Percentiles rank a stretch among this genome's conserved stretches.
phyloP scores from a whole-genome alignment of 2,888 invertebrate species.

The Coecobrya sp. region DNA sequence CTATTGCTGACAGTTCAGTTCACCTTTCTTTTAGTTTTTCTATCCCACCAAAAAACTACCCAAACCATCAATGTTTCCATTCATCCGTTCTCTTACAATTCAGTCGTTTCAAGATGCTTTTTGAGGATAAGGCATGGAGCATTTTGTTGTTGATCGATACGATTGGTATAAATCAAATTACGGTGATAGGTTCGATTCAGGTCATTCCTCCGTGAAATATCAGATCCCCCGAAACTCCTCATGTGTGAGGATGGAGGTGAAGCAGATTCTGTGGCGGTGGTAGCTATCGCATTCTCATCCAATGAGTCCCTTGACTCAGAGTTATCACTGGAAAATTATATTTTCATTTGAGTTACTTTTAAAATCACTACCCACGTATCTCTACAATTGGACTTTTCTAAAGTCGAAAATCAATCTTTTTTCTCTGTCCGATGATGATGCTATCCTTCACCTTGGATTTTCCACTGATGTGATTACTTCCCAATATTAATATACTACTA shows the following conservation, averaged over 20 bases:
- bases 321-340: conserved; percentile 89
- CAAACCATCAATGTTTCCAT: neutral
- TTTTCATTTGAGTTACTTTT: conserved; percentile 59
- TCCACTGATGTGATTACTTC: neutral
- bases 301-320: conserved; percentile 93
- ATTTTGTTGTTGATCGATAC: conserved; percentile 82
- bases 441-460: conserved; percentile 73
- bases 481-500: conserved; percentile 37
- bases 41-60: neutral
- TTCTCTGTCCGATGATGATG: neutral
- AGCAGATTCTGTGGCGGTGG: conserved; percentile 88
- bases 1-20: neutral
- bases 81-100: conserved; percentile 81
- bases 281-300: conserved; percentile 92
- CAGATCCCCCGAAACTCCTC: conserved; percentile 86
- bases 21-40: conserved; percentile 27
- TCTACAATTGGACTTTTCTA: neutral
- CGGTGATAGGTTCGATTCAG: conserved; percentile 86
- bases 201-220: conserved; percentile 85
- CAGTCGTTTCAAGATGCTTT: conserved; percentile 86
- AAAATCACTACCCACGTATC: neutral
- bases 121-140: conserved; percentile 86
- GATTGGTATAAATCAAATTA: conserved; percentile 86
- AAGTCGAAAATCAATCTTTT: conserved; percentile 20
- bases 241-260: conserved; percentile 87